Conservation (phyloP, 2,797 vertebrate species). For the Poecile montanus region DNA sequence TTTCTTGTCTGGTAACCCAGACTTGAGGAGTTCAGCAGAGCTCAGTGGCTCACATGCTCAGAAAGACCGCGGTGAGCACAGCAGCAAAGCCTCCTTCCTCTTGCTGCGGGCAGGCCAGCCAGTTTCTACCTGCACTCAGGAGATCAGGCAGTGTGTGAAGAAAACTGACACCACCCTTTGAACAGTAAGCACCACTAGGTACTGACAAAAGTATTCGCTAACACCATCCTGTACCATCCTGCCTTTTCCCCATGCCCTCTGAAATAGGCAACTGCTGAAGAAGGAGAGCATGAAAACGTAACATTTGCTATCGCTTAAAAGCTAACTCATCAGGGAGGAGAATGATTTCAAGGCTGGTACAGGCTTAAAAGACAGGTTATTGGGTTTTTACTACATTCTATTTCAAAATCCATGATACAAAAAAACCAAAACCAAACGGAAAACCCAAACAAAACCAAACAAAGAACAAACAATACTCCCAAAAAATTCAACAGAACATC, state of each 20-base stretch:
- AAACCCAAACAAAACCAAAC: no score
- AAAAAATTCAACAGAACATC: background rate
- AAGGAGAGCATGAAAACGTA: background rate
- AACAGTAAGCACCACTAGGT: background rate
- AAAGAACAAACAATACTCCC: background rate
- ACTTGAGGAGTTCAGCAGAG: background rate
- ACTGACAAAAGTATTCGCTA: background rate
- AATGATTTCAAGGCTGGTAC: background rate
- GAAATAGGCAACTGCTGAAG: background rate
- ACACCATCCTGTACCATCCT: no score
- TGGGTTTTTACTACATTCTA: background rate
- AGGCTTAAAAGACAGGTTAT: background rate
- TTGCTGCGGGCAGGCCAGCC: accelerated
- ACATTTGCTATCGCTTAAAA: background rate
- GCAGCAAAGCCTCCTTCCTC: background rate
- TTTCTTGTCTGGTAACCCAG: background rate
- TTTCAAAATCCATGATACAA: background rate
- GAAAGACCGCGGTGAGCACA: background rate
- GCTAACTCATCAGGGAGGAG: background rate
- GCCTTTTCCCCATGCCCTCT: background rate
- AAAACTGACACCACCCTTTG: background rate
- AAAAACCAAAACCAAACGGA: background rate
- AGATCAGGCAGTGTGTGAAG: background rate
- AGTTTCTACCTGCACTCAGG: background rate
- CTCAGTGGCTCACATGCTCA: background rate